Percentiles rank a stretch among this genome's conserved stretches.
These are phyloP conservation scores for Penaeus monodon DNA, from an alignment of 2,888 invertebrate genomes.

Conservation along the genomic window DNA sequence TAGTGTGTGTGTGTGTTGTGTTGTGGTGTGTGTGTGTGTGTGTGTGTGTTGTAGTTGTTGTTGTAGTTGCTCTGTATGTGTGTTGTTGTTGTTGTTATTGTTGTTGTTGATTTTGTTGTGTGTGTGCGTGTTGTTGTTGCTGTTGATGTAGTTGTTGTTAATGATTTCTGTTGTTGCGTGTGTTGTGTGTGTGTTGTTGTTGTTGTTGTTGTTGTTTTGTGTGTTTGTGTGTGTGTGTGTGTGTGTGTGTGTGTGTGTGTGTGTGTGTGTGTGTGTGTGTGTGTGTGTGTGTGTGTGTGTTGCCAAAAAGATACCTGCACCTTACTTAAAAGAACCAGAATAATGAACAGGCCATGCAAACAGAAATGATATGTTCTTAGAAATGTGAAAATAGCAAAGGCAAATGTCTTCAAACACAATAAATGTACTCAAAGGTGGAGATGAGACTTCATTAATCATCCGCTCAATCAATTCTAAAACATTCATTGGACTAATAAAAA, in stretches of 20 bases:
- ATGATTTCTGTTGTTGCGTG: background rate
- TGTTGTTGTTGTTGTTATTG: background rate
- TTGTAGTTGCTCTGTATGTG: background rate
- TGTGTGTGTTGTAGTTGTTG: background rate
- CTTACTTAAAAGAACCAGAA: background rate
- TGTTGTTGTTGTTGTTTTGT: background rate
- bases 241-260: background rate
- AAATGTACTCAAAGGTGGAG: no score
- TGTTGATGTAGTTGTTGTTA: no score
- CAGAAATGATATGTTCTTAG: no score
- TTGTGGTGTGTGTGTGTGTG: background rate
- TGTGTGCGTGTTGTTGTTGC: background rate
- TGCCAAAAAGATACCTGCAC: no score
- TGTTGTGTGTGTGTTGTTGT: background rate
- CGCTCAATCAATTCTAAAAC: no score
- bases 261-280: constrained; percentile 1
- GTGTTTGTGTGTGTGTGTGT: constrained; percentile 1
- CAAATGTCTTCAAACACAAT: no score
- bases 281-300: constrained; percentile 7
- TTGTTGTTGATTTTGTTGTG: background rate
- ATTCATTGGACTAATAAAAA: no score
- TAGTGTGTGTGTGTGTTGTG: no score
- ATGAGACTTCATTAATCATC: no score
- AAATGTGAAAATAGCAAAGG: no score
- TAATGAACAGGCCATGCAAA: background rate